These are phyloP conservation scores for Notothenia coriiceps DNA, from an alignment of 2,113 vertebrate species.

Conservation along the genomic window DNA sequence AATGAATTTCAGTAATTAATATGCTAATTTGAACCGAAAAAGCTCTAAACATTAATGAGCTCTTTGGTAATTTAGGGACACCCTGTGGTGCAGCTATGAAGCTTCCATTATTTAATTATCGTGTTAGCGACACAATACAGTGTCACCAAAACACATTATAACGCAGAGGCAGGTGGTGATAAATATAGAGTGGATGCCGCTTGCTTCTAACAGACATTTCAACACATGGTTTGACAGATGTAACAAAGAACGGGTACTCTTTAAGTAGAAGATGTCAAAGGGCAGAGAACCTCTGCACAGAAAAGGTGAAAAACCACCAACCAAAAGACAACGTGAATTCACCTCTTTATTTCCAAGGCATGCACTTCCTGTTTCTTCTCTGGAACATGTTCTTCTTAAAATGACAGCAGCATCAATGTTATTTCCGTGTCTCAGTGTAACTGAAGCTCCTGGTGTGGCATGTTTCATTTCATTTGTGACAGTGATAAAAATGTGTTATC, in stretches of 20 bases:
- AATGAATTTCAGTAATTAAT: conserved; percentile 25
- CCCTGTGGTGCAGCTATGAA: conserved; percentile 29
- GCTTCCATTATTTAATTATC: background rate
- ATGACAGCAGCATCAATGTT: background rate
- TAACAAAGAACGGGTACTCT: background rate
- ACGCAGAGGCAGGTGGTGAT: background rate
- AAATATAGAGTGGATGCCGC: too few relatives aligned
- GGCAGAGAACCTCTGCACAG: background rate
- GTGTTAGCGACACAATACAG: background rate
- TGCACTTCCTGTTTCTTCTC: background rate
- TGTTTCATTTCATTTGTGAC: background rate
- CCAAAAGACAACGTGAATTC: background rate
- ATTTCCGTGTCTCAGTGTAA: background rate
- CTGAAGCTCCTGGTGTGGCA: background rate
- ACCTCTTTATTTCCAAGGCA: background rate
- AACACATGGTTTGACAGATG: background rate
- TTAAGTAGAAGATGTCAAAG: background rate
- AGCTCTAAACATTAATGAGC: conserved; percentile 16
- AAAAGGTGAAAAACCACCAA: background rate
- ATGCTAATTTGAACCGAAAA: conserved; percentile 25
- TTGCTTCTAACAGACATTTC: background rate
- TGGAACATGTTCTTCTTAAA: background rate
- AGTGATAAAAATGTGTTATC: background rate
- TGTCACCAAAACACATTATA: background rate
- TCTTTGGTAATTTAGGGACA: background rate